Percentiles rank a stretch among this genome's conserved stretches.
These are phyloP conservation scores for Agriotes lineatus DNA, from an alignment of 2,888 invertebrate species.

Conservation along the genomic window DNA sequence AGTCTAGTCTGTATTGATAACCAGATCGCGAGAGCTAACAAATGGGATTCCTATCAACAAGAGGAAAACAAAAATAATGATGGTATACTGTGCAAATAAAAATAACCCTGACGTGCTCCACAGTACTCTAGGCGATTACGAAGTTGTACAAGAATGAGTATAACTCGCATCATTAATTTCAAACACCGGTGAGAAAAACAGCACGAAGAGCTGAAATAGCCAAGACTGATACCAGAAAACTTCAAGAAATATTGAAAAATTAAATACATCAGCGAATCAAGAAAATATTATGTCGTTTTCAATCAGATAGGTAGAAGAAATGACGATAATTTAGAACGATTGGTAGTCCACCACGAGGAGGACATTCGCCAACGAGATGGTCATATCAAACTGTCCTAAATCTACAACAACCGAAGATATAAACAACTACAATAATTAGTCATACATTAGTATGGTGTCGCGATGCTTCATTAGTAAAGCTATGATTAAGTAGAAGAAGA, in stretches of 20 bases:
- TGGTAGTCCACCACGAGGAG: background rate
- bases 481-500: no score
- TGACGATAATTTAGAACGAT: background rate
- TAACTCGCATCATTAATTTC: background rate
- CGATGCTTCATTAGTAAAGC: no score
- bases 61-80: background rate
- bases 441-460: no score
- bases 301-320: background rate
- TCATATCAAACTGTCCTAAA: background rate
- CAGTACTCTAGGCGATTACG: background rate
- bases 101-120: background rate
- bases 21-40: background rate
- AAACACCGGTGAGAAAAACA: background rate
- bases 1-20: background rate
- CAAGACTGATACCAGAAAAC: background rate
- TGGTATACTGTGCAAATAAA: background rate
- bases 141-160: background rate
- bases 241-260: slow-evolving; percentile 1
- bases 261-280: background rate
- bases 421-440: no score
- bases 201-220: background rate
- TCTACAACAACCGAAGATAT: background rate
- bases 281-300: background rate
- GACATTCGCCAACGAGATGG: background rate
- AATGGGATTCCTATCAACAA: background rate